These are phyloP conservation scores for Brachystomella parvula DNA, from an alignment of 1,140 invertebrate genomes.

Conservation along the genomic window DNA sequence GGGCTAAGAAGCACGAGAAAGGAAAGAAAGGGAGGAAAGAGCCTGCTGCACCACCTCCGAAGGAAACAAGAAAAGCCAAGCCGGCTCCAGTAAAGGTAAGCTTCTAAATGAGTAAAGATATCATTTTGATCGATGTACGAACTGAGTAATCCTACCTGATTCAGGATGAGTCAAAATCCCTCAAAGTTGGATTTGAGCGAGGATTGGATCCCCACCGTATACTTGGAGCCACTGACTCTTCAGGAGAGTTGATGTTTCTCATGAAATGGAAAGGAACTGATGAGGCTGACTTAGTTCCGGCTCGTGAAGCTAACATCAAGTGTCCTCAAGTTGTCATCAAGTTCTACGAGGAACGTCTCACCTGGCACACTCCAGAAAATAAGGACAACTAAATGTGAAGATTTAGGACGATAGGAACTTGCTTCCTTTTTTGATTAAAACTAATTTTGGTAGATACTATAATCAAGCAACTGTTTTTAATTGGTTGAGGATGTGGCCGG, in stretches of 20 bases:
- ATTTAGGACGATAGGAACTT: no score
- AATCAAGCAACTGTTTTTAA: no score
- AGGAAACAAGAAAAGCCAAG: neutral
- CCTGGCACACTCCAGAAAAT: slow-evolving; percentile 7
- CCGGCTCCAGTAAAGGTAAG: neutral
- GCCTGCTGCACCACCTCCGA: neutral
- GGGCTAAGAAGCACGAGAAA: neutral
- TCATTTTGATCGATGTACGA: neutral
- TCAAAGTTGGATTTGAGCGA: slow-evolving; percentile 65
- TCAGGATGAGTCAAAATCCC: neutral
- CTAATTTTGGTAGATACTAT: no score
- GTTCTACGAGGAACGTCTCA: slow-evolving; percentile 79
- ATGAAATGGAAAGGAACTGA: slow-evolving; percentile 98
- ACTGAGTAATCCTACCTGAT: neutral
- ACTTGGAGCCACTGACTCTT: slow-evolving; percentile 79
- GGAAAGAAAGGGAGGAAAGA: slow-evolving; percentile 1
- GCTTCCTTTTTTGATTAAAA: no score
- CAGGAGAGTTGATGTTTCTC: slow-evolving; percentile 87
- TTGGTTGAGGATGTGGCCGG: no score
- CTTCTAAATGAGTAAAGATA: neutral
- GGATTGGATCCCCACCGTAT: slow-evolving; percentile 85
- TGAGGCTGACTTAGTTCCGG: slow-evolving; percentile 85
- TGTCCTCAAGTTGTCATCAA: slow-evolving; percentile 92
- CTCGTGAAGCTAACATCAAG: slow-evolving; percentile 76
- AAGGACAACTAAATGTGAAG: no score